These are phyloP conservation scores for Propithecus coquereli DNA, from an alignment of 2,113 vertebrate genomes.

Conservation along the genomic window DNA sequence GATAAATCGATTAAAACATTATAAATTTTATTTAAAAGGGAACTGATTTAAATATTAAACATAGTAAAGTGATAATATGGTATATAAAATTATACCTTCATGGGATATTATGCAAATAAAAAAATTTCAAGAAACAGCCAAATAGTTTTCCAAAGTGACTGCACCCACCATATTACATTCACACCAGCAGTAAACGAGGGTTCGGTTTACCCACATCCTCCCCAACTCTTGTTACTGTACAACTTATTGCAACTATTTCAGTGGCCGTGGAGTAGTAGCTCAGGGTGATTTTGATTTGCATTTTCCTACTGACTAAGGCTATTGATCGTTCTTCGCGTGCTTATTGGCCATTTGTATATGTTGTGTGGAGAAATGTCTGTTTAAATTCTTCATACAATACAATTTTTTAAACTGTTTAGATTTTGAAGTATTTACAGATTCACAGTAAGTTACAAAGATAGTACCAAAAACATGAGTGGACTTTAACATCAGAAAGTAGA, in stretches of 20 bases:
- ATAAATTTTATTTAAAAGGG: not conserved
- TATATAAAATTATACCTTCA: not conserved
- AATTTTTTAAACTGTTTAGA: not conserved
- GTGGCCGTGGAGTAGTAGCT: not conserved
- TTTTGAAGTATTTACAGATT: not conserved
- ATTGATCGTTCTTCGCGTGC: not conserved
- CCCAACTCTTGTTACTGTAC: not conserved
- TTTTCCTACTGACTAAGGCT: not conserved
- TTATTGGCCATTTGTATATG: not conserved
- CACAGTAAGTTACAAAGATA: not conserved
- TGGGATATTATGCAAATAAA: not conserved
- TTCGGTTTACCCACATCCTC: not conserved
- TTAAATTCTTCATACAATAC: not conserved
- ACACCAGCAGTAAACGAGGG: not conserved
- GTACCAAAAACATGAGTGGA: not conserved
- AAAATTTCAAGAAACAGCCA: not conserved
- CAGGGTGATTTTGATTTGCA: not conserved
- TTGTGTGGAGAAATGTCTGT: not conserved
- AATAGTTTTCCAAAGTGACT: not conserved
- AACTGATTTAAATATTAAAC: constrained; percentile 23
- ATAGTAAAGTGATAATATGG: not conserved
- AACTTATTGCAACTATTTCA: not conserved
- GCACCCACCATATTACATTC: not conserved
- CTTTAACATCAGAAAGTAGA: not conserved
- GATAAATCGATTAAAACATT: not conserved